These are phyloP conservation scores for Dolichoris vasculosae DNA, from an alignment of 1,140 invertebrate genomes.

Conservation along the genomic window DNA sequence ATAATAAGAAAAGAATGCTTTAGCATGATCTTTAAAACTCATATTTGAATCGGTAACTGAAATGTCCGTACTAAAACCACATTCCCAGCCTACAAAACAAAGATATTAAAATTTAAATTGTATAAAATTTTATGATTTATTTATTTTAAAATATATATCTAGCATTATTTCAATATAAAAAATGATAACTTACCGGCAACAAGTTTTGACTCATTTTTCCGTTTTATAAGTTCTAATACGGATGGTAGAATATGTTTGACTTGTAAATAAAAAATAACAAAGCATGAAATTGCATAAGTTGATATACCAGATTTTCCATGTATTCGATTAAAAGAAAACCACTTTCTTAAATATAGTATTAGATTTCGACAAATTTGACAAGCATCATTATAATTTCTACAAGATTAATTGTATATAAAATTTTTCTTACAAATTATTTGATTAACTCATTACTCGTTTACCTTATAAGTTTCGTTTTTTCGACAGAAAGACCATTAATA, in stretches of 20 bases:
- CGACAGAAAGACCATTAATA: constrained; percentile 74
- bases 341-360: constrained; percentile 72
- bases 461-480: constrained; percentile 75
- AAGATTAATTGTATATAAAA: constrained; percentile 49
- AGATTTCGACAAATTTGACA: constrained; percentile 65
- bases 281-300: constrained; percentile 61
- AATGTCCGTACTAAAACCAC: constrained; percentile 52
- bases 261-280: constrained; percentile 66
- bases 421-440: background rate
- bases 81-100: constrained; percentile 45
- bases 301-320: constrained; percentile 54
- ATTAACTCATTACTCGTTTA: constrained; percentile 45
- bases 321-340: constrained; percentile 64
- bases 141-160: background rate
- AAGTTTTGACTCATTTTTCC: constrained; percentile 34
- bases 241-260: constrained; percentile 49
- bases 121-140: background rate
- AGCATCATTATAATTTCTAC: constrained; percentile 66
- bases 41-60: background rate
- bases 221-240: constrained; percentile 25
- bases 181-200: constrained; percentile 36
- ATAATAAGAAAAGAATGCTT: constrained; percentile 74
- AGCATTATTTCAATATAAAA: background rate
- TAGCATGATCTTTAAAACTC: constrained; percentile 55
- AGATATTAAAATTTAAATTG: constrained; percentile 16